These are phyloP conservation scores for Phaethon lepturus DNA, from an alignment of 2,113 vertebrate genomes.

Conservation along the genomic window DNA sequence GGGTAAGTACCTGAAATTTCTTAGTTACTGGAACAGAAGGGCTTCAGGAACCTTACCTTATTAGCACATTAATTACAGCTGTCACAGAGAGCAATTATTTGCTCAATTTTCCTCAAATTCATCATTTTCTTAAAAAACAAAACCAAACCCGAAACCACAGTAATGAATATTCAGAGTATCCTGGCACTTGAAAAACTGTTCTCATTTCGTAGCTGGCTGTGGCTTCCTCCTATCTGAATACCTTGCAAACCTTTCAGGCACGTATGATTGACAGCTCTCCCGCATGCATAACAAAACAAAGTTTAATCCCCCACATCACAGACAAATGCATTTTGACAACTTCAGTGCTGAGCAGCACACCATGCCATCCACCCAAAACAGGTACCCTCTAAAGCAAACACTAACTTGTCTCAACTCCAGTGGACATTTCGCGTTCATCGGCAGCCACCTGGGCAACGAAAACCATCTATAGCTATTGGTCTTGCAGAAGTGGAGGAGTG, in stretches of 20 bases:
- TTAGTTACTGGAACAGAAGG: constrained; percentile 16
- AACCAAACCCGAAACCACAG: background rate
- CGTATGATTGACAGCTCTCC: constrained; percentile 45
- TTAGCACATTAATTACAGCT: constrained; percentile 71
- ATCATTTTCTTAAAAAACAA: constrained; percentile 45
- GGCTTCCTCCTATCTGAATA: background rate
- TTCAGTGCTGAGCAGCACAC: background rate
- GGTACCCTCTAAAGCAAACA: background rate
- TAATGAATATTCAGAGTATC: constrained; percentile 57
- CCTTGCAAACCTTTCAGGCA: constrained; percentile 14
- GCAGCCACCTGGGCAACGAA: background rate
- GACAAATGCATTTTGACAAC: background rate
- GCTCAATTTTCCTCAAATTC: constrained; percentile 63
- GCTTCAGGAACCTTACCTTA: constrained; percentile 45
- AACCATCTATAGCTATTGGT: background rate
- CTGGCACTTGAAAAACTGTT: constrained; percentile 33
- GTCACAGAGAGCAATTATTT: constrained; percentile 68
- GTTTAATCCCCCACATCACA: background rate
- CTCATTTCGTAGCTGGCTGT: background rate
- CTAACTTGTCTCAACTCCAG: background rate
- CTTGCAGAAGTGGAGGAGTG: background rate
- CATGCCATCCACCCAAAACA: background rate
- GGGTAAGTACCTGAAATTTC: background rate
- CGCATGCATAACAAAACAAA: background rate
- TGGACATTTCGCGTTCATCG: background rate